These are phyloP conservation scores for Paedocypris micromegethes DNA, from an alignment of 2,797 vertebrate genomes.

Conservation along the genomic window DNA sequence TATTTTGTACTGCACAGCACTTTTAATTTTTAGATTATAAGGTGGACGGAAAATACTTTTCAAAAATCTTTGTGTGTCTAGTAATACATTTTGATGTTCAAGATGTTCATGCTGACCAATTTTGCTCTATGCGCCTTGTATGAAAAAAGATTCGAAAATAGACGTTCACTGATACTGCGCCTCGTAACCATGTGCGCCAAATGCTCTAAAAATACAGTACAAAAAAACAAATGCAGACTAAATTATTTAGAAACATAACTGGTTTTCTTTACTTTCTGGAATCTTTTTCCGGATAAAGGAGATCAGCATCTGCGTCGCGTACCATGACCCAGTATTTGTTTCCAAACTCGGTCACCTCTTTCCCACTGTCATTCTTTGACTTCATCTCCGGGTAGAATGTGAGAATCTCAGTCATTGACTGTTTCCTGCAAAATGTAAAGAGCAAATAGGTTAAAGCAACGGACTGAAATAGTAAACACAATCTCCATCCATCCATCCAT, in stretches of 20 bases:
- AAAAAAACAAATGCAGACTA: too few species aligned
- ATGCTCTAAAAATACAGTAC: too few species aligned
- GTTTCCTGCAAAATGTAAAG: slow-evolving; percentile 58
- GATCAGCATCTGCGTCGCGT: slow-evolving; percentile 66
- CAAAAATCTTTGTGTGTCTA: too few species aligned
- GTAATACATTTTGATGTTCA: too few species aligned
- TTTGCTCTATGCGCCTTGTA: too few species aligned
- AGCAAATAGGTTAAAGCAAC: background rate
- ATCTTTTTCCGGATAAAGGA: slow-evolving; percentile 75
- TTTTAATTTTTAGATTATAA: too few species aligned
- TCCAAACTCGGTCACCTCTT: slow-evolving; percentile 80
- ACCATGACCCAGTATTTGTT: slow-evolving; percentile 99
- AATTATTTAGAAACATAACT: background rate
- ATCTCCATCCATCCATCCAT: background rate
- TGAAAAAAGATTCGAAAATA: too few species aligned
- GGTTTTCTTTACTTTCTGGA: slow-evolving; percentile 72
- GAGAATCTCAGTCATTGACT: slow-evolving; percentile 75
- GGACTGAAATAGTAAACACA: background rate
- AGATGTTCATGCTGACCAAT: too few species aligned
- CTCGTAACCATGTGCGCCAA: too few species aligned
- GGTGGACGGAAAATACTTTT: too few species aligned
- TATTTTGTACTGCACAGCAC: too few species aligned
- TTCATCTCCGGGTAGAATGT: slow-evolving; percentile 85
- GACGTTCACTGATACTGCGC: too few species aligned
- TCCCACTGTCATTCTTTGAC: slow-evolving; percentile 75